Evolutionary conservation across 30 jellyfish, hydroid and myxozoan genomes (phyloP), one percentile per base, ranked within the genome.

Genomic region (Pseudorhiza aurosa): DNA sequence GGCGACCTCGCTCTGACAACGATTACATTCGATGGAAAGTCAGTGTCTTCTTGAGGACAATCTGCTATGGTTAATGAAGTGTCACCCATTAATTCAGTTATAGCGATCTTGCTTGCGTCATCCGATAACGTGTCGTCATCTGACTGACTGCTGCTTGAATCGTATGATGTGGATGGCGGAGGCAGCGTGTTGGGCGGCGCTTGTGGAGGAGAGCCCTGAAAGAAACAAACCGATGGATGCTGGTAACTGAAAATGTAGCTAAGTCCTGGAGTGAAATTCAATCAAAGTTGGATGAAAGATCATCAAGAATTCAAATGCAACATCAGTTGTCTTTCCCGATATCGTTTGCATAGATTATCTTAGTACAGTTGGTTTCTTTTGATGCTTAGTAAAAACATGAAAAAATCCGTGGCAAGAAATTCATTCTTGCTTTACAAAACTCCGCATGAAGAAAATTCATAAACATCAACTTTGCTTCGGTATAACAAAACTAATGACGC

Each of bases 1-100:
- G 68, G 70, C 21, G 76, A 17, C 2, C 35, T 24, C 19, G 77
- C 45, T 27, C 67, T 49, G 28, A 80, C 91, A 21, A 80, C 8
- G 5, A 80, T 80, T 15, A 65, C 37, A 37, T 65, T 64, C 5
- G 56, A 43, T 43, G 91, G 83, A 8, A 51, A 8, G 33, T 67
- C 82, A 25, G 51, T 15, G 30, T 6, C 35, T 6, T 51, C 68
- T 14, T 71, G 21, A n/a, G 45, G 32, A 31, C 32, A 21, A 33
- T 53, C 72, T 4, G 18, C 73, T 8, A 17, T 17, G 35, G 25
- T 1, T 3, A 3, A 17, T 6, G 24, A 11, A 2, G 51, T 4
- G 5, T 49, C 63, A 6, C 29, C 63, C 22, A 15, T 29, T 49
- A 29, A 49, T 29, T 8, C 55, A 42, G 29, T 29, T 49, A 3